These are phyloP conservation scores for Megaceryle torquata DNA, from an alignment of 2,113 vertebrate species.

Conservation along the genomic window DNA sequence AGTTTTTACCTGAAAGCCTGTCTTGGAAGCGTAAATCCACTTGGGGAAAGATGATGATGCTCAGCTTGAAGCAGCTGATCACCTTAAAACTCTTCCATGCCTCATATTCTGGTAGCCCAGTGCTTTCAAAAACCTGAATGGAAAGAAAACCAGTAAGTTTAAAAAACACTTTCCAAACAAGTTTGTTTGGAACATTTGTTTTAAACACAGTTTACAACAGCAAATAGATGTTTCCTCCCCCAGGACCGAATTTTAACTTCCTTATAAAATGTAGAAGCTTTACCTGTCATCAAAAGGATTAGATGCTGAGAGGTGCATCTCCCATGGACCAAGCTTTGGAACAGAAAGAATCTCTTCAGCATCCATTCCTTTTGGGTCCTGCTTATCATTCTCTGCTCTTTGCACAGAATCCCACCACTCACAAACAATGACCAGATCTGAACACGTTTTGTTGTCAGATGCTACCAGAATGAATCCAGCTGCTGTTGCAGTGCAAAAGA, in stretches of 20 bases:
- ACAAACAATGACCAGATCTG: neutral
- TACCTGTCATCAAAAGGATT: neutral
- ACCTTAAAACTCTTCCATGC: slow-evolving; percentile 72
- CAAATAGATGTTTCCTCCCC: neutral
- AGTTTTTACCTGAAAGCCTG: slow-evolving; percentile 67
- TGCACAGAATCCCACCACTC: neutral
- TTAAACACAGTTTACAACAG: neutral
- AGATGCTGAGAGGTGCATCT: neutral
- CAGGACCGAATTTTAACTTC: neutral
- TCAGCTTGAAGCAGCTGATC: slow-evolving; percentile 29
- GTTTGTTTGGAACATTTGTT: neutral
- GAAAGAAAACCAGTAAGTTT: neutral
- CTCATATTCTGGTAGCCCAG: slow-evolving; percentile 48
- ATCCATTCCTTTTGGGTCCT: neutral
- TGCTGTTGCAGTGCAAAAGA: neutral
- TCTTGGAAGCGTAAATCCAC: slow-evolving; percentile 43
- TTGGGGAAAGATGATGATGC: slow-evolving; percentile 5
- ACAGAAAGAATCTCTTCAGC: neutral
- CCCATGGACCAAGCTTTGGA: neutral
- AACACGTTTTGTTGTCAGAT: neutral
- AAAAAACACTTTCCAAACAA: neutral
- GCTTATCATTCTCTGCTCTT: neutral
- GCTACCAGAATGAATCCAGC: neutral
- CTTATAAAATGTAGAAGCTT: neutral
- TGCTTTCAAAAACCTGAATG: slow-evolving; percentile 55